phyloP scores from a whole-genome alignment of 2,888 invertebrate genomes.

The Drosophila prostipennis region DNA sequence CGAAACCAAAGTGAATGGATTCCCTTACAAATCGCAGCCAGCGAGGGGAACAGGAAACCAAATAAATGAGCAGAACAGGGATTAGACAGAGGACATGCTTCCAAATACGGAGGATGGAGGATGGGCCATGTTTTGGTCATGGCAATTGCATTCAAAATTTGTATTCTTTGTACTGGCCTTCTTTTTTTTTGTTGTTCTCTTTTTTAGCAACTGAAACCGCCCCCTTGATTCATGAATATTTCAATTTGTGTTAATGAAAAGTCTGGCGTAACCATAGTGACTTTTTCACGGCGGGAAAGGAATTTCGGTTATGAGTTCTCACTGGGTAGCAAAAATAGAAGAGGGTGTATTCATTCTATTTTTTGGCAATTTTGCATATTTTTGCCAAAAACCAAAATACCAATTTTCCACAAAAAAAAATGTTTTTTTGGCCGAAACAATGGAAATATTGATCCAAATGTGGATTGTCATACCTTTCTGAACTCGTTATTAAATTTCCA shows the following conservation, averaged over 20 bases:
- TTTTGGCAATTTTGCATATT: no score
- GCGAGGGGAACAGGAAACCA: background rate
- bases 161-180: constrained; percentile 16
- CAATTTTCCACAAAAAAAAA: no score
- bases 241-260: constrained; percentile 46
- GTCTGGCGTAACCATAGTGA: constrained; percentile 23
- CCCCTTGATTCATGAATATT: constrained; percentile 39
- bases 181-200: background rate
- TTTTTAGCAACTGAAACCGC: constrained; percentile 3
- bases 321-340: no score
- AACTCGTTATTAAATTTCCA: no score
- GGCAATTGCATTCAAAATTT: constrained; percentile 46
- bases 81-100: background rate
- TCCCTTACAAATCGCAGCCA: constrained; percentile 16
- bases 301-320: background rate
- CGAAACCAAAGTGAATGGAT: background rate
- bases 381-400: no score
- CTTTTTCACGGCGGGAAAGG: background rate
- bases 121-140: constrained; percentile 32
- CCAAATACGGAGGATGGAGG: background rate
- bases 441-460: no score
- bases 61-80: background rate
- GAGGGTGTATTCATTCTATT: no score
- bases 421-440: no score
- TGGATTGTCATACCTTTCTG: no score